Percentiles rank a stretch among this genome's conserved stretches.
phyloP scores from a whole-genome alignment of 2,888 invertebrate genomes.

The Aspidiotus destructor region DNA sequence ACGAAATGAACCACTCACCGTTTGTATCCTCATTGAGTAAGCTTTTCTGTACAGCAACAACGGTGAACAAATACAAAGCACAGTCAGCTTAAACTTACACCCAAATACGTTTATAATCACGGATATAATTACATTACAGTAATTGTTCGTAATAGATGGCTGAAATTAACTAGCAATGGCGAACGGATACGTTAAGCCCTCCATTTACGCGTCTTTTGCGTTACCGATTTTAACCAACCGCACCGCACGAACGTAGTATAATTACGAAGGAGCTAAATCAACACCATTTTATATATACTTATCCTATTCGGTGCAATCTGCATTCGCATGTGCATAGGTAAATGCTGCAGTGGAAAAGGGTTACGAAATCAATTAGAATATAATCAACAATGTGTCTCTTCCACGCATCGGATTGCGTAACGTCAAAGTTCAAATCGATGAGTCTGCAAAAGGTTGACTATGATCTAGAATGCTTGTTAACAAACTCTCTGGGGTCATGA shows the following conservation, averaged over 20 bases:
- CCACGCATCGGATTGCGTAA: conserved; percentile 12
- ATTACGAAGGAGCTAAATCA: conserved; percentile 11
- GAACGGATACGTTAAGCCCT: no score
- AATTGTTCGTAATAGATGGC: no score
- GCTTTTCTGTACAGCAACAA: background rate
- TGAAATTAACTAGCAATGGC: no score
- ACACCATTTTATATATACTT: conserved; percentile 16
- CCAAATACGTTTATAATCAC: no score
- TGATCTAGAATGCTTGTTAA: conserved; percentile 29
- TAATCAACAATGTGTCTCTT: conserved; percentile 23
- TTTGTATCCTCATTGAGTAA: conserved; percentile 20
- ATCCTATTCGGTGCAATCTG: no score
- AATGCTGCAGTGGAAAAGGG: background rate
- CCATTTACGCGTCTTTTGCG: background rate
- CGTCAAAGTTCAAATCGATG: conserved; percentile 28
- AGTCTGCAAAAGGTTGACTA: conserved; percentile 16
- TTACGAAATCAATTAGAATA: conserved; percentile 31
- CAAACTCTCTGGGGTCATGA: conserved; percentile 26
- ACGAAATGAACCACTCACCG: conserved; percentile 1
- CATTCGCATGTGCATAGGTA: background rate
- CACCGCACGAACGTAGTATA: background rate
- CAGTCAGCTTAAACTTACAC: background rate
- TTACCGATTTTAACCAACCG: conserved; percentile 5
- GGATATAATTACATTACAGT: no score
- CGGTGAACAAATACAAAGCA: background rate